These are phyloP conservation scores for Linyphia triangularis DNA, from an alignment of 2,888 invertebrate genomes.

Conservation along the genomic window DNA sequence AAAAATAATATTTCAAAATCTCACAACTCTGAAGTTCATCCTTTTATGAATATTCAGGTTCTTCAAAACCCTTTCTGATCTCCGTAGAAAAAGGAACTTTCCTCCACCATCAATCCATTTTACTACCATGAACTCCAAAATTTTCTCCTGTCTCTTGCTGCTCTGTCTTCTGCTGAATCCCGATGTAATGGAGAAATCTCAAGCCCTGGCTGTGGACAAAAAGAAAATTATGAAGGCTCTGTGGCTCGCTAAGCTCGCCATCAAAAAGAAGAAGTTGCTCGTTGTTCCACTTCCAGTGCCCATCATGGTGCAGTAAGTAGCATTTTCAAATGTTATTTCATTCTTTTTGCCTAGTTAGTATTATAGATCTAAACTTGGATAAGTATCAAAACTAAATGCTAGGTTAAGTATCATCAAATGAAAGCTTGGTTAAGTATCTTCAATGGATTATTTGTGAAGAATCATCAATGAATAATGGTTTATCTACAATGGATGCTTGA, in stretches of 20 bases:
- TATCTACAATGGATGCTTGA: too few species aligned
- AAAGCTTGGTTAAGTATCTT: too few species aligned
- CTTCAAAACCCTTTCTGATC: too few species aligned
- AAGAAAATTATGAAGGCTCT: constrained; percentile 73
- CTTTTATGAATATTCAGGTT: too few species aligned
- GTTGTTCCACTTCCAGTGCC: constrained; percentile 67
- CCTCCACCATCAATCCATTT: background rate
- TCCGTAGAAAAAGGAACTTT: background rate
- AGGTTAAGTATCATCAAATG: too few species aligned
- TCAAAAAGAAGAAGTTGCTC: constrained; percentile 70
- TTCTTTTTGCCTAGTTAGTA: too few species aligned
- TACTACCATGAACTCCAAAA: constrained; percentile 49
- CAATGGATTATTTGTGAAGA: too few species aligned
- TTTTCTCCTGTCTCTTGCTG: constrained; percentile 37
- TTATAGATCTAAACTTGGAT: too few species aligned
- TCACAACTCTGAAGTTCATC: too few species aligned
- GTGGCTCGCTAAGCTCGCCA: constrained; percentile 60
- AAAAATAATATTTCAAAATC: too few species aligned
- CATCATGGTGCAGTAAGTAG: constrained; percentile 72
- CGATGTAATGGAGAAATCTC: constrained; percentile 37
- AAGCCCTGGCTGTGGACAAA: constrained; percentile 66
- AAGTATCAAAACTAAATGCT: too few species aligned
- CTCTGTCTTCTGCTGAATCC: constrained; percentile 51
- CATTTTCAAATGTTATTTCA: background rate
- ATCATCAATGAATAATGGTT: too few species aligned